Evolutionary conservation across 2,113 vertebrate genomes (phyloP).

Genomic region (Oryzias javanicus): DNA sequence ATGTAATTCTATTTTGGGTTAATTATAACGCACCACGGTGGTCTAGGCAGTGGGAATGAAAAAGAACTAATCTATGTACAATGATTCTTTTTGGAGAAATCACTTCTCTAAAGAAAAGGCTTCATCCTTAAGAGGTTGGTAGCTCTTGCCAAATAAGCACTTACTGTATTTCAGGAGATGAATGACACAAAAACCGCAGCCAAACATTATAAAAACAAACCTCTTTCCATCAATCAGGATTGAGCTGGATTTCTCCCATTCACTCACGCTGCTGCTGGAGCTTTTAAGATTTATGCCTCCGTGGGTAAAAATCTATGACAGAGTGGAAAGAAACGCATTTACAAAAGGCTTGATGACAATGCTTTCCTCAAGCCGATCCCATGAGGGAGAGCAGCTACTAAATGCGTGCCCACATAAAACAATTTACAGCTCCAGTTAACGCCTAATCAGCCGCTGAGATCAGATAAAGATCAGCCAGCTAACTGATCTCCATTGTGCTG

Average conservation of each 20-base stretch:
- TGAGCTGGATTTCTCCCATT: constrained; percentile 42
- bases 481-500: constrained; percentile 11
- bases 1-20: not conserved
- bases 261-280: constrained; percentile 11
- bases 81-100: constrained; percentile 43
- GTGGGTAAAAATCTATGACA: constrained; percentile 21
- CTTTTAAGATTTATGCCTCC: constrained; percentile 33
- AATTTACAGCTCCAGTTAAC: constrained; percentile 20
- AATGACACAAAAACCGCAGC: constrained; percentile 50
- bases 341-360: constrained; percentile 14
- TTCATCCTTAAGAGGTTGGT: constrained; percentile 51
- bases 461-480: constrained; percentile 9
- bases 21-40: constrained; percentile 1
- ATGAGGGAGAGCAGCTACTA: not conserved
- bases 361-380: constrained; percentile 1
- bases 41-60: not conserved
- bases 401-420: constrained; percentile 6
- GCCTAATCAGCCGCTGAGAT: constrained; percentile 7
- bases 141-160: constrained; percentile 74
- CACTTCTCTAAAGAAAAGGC: constrained; percentile 56
- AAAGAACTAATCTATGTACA: constrained; percentile 19
- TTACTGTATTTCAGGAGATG: constrained; percentile 62
- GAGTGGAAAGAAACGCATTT: constrained; percentile 24
- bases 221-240: constrained; percentile 53
- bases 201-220: constrained; percentile 58